A percentile compares a stretch with the other conserved stretches of the same genome.
These are phyloP conservation scores for Albula goreensis DNA, from an alignment of 2,113 vertebrate genomes.

Conservation along the genomic window DNA sequence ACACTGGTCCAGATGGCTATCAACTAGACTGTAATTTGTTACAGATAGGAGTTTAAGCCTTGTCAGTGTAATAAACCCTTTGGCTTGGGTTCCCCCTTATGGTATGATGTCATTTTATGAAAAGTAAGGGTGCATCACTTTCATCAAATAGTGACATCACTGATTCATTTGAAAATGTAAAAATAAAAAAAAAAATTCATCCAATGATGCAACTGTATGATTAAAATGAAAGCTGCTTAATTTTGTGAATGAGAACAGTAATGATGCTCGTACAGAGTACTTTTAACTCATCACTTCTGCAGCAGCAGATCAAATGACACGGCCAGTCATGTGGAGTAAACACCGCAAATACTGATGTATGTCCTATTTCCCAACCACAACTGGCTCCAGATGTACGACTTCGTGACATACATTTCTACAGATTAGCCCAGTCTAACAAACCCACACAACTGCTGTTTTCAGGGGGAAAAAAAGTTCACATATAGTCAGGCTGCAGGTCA, in stretches of 20 bases:
- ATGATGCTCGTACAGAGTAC: background rate
- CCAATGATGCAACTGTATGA: background rate
- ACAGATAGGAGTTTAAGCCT: slow-evolving; percentile 25
- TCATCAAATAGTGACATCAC: no score
- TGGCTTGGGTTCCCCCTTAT: background rate
- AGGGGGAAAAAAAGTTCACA: slow-evolving; percentile 22
- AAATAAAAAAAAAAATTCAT: no score
- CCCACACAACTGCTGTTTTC: slow-evolving; percentile 25
- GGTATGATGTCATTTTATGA: no score
- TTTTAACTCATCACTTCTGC: background rate
- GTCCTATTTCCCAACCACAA: background rate
- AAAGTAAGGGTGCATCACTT: no score
- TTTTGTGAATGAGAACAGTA: background rate
- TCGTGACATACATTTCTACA: background rate
- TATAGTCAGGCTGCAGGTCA: slow-evolving; percentile 42
- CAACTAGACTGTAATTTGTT: background rate
- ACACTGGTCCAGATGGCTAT: background rate
- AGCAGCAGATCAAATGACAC: background rate
- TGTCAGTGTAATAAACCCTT: background rate
- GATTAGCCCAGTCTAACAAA: background rate
- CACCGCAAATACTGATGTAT: background rate
- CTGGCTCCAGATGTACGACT: background rate
- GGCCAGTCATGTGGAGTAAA: background rate
- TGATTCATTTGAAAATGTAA: no score
- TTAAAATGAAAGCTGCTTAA: background rate